Percentiles rank a stretch among this genome's conserved stretches.
These are phyloP conservation scores for Rhabditoides inermis DNA, from an alignment of 2,888 invertebrate species.

Conservation along the genomic window DNA sequence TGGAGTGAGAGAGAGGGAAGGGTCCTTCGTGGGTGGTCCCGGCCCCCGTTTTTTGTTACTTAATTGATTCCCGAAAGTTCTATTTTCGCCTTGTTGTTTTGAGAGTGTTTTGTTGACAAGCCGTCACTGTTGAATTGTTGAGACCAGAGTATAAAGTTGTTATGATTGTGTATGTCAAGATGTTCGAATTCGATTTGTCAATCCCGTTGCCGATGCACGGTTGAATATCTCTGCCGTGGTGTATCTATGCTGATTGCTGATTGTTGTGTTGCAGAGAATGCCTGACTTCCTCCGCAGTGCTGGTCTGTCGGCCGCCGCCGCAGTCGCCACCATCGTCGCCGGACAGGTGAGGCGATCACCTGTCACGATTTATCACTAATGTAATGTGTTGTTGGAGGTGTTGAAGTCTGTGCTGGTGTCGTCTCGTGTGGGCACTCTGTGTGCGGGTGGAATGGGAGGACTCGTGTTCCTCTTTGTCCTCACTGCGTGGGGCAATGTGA, in stretches of 20 bases:
- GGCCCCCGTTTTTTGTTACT: conserved; percentile 15
- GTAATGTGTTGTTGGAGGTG: not conserved
- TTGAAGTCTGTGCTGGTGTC: not conserved
- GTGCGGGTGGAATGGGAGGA: conserved; percentile 15
- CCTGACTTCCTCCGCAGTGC: conserved; percentile 1
- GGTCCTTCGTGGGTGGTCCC: too few relatives aligned
- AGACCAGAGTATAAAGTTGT: not conserved
- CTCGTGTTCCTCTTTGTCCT: conserved; percentile 29
- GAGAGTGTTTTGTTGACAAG: not conserved
- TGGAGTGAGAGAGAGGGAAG: conserved; percentile 9
- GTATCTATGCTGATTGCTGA: not conserved
- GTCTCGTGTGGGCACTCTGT: conserved; percentile 1
- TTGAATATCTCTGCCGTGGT: too few relatives aligned
- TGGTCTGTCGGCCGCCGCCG: not conserved
- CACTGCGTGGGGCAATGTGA: conserved; percentile 25
- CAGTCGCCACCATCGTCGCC: not conserved
- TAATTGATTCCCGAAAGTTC: not conserved
- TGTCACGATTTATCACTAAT: not conserved
- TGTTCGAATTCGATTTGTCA: too few relatives aligned
- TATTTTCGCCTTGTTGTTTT: not conserved
- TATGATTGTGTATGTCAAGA: not conserved
- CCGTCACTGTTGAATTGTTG: not conserved
- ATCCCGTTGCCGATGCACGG: too few relatives aligned
- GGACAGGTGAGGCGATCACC: not conserved
- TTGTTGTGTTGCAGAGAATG: not conserved